Evolutionary conservation across 2,888 invertebrate species (phyloP), one percentile per base, ranked within the genome.

Genomic region (Mongoloraphidia duomilia): DNA sequence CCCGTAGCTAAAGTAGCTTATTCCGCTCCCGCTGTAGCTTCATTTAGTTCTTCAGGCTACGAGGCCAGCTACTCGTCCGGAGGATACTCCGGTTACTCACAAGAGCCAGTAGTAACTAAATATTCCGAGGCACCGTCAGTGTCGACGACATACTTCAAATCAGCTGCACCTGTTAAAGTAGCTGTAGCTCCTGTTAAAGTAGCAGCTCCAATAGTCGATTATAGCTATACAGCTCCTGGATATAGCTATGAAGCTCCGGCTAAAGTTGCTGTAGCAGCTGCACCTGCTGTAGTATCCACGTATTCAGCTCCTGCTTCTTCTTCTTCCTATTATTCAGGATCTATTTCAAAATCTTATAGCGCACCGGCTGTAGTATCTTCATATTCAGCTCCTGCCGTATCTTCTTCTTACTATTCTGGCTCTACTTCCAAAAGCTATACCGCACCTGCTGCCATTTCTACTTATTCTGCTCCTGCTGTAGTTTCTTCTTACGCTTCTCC

Each of bases 1-100:
- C 49, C 54, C 5, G 45, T 55, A 6, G 50, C 56, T 3, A 58
- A 59, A 45, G 49, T 59, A 2, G 57, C 59, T 8, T 57, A 58
- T 36, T 54, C 59, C 9, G 50, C 57, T 33, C 56, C 50, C 35
- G 41, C 48, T 46, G 44, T 47, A 14, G 34, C 48, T n/a, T 26
- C 26, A 6, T 26, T 26, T 6, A 26, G 26, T 26, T 26, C 26
- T 26, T 26, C 26, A 6, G 26, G 26, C 26, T 26, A 26, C 26
- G 26, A 26, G 6, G 26, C 26, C 26, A 26, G 26, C 26, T 26
- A 26, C 26, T 26, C 26, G 26, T 6, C 26, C 26, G 26, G 26
- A 26, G 26, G 26, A 26, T 26, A 26, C 26, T 26, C 26, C 6
- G 26, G 26, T 26, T 26, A 26, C 26, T 26, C 26, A 26, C 26